A percentile compares a stretch with the other conserved stretches of the same genome.
phyloP scores from a whole-genome alignment of 2,113 vertebrate species.

The Pomatostomus ruficeps region DNA sequence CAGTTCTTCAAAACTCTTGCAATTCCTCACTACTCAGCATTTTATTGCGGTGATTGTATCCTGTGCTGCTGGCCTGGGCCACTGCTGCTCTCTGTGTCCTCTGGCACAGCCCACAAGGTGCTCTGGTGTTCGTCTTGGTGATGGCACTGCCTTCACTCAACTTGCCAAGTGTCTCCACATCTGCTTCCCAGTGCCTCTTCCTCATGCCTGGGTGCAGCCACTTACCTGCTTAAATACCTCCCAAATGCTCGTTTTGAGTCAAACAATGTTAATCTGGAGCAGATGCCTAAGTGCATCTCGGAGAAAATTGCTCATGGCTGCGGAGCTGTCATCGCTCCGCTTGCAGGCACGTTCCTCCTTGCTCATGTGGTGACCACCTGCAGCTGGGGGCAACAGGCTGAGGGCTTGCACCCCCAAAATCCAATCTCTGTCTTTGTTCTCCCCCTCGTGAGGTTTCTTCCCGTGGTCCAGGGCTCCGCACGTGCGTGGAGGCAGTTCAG shows the following conservation, averaged over 20 bases:
- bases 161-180: neutral
- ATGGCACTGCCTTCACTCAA: neutral
- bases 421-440: neutral
- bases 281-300: slow-evolving; percentile 3
- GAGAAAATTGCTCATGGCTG: neutral
- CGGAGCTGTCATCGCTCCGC: neutral
- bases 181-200: neutral
- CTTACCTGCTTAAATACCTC: neutral
- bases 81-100: neutral
- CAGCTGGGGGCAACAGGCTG: rapidly evolving
- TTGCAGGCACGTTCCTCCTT: rapidly evolving
- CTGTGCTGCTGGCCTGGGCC: neutral
- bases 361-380: slow-evolving; percentile 28
- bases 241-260: neutral
- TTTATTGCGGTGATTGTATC: neutral
- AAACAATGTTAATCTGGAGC: slow-evolving; percentile 13
- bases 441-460: neutral
- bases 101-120: neutral
- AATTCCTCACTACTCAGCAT: neutral
- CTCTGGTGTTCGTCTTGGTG: neutral
- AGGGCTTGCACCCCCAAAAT: neutral
- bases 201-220: neutral
- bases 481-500: rapidly evolving
- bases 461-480: rapidly evolving
- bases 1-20: neutral